phyloP scores from a whole-genome alignment of 1,140 invertebrate genomes.

The Brachionus calyciflorus region DNA sequence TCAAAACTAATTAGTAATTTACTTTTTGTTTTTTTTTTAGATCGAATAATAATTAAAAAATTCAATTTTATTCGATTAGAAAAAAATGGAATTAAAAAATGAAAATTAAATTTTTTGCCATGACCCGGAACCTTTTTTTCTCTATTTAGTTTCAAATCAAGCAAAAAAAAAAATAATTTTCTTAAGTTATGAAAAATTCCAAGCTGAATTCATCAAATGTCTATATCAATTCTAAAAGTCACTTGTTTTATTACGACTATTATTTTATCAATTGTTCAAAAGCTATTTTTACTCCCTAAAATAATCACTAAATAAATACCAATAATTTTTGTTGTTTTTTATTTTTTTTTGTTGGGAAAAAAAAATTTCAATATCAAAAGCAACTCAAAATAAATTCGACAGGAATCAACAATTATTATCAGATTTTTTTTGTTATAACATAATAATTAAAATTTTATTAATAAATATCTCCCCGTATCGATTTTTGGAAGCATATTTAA shows the following conservation, averaged over 20 bases:
- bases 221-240: neutral
- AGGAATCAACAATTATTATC: conserved; percentile 35
- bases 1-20: no score
- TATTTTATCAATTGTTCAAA: conserved; percentile 3
- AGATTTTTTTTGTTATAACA: conserved; percentile 19
- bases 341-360: no score
- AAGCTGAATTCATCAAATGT: no score
- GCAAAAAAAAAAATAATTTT: no score
- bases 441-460: conserved; percentile 9
- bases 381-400: conserved; percentile 16
- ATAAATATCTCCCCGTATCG: neutral
- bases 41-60: no score
- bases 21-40: no score
- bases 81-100: no score
- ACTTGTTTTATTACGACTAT: neutral
- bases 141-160: no score
- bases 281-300: neutral
- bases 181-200: no score
- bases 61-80: no score
- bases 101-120: no score
- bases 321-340: conserved; percentile 10
- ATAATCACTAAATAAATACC: conserved; percentile 32
- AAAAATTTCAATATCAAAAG: neutral
- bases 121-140: no score
- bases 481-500: neutral